Percentiles rank a stretch among this genome's conserved stretches.
Evolutionary conservation across 2,888 invertebrate genomes (phyloP).

Genomic region (Aquatica leii): DNA sequence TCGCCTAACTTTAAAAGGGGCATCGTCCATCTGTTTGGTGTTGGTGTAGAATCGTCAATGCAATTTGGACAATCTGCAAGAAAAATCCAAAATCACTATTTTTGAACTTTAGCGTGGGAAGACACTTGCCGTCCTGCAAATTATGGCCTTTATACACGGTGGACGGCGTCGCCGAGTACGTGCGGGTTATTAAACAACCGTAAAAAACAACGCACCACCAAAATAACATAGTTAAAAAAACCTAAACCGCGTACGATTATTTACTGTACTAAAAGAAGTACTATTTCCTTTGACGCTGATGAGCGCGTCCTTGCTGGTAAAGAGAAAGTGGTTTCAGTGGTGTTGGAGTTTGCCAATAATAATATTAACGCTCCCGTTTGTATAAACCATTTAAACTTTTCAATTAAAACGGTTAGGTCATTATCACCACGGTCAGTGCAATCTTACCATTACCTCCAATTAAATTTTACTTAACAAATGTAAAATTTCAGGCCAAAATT

Average conservation of each 20-base stretch:
- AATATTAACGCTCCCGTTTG: conserved; percentile 35
- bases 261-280: conserved; percentile 33
- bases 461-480: too few relatives aligned
- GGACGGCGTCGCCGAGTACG: conserved; percentile 17
- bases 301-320: conserved; percentile 39
- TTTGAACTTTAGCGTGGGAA: conserved; percentile 4
- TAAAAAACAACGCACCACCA: conserved; percentile 17
- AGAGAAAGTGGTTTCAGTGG: conserved; percentile 43
- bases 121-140: conserved; percentile 29
- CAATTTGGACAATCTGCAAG: conserved; percentile 82
- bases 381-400: conserved; percentile 18
- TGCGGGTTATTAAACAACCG: conserved; percentile 22
- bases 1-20: conserved; percentile 87
- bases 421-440: too few relatives aligned
- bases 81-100: conserved; percentile 13
- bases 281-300: conserved; percentile 40
- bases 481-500: too few relatives aligned
- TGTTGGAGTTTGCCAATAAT: conserved; percentile 31
- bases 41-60: conserved; percentile 71
- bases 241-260: conserved; percentile 27
- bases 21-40: conserved; percentile 87
- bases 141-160: conserved; percentile 20
- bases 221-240: conserved; percentile 21
- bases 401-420: too few relatives aligned
- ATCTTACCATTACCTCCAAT: too few relatives aligned